Conservation (phyloP, 2,797 vertebrate genomes). For the Poecilia gillii region DNA sequence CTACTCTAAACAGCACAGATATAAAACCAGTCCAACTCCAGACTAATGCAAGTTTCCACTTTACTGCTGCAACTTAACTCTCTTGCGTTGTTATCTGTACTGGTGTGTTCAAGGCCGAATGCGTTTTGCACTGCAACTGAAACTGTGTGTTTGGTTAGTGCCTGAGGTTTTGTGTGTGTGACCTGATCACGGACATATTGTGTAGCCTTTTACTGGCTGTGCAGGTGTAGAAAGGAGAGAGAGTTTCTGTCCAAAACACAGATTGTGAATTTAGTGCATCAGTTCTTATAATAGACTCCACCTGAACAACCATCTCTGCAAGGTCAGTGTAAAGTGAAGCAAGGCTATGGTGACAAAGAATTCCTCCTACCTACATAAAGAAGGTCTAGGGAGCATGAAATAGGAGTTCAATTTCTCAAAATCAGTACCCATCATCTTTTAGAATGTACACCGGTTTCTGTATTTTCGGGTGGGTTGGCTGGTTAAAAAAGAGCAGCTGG, state of each 20-base stretch:
- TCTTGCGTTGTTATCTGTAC: slow-evolving; percentile 29
- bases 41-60: slow-evolving; percentile 18
- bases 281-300: slow-evolving; percentile 32
- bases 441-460: slow-evolving; percentile 3
- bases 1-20: slow-evolving; percentile 3
- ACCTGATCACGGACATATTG: slow-evolving; percentile 6
- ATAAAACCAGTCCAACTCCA: slow-evolving; percentile 17
- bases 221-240: slow-evolving; percentile 16
- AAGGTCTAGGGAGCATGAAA: slow-evolving; percentile 12
- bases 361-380: background rate
- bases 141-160: slow-evolving; percentile 12
- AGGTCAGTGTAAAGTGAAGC: slow-evolving; percentile 37
- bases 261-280: slow-evolving; percentile 21
- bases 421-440: slow-evolving; percentile 7
- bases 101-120: slow-evolving; percentile 11
- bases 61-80: slow-evolving; percentile 31
- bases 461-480: background rate
- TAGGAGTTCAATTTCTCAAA: slow-evolving; percentile 22
- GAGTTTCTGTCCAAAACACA: slow-evolving; percentile 16
- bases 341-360: slow-evolving; percentile 33
- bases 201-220: slow-evolving; percentile 18
- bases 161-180: slow-evolving; percentile 9
- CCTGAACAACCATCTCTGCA: slow-evolving; percentile 26
- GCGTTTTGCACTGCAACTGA: slow-evolving; percentile 17
- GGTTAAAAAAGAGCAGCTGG: slow-evolving; percentile 24